These are phyloP conservation scores for Tridacna gigas DNA, from an alignment of 2,888 invertebrate genomes.

Conservation along the genomic window DNA sequence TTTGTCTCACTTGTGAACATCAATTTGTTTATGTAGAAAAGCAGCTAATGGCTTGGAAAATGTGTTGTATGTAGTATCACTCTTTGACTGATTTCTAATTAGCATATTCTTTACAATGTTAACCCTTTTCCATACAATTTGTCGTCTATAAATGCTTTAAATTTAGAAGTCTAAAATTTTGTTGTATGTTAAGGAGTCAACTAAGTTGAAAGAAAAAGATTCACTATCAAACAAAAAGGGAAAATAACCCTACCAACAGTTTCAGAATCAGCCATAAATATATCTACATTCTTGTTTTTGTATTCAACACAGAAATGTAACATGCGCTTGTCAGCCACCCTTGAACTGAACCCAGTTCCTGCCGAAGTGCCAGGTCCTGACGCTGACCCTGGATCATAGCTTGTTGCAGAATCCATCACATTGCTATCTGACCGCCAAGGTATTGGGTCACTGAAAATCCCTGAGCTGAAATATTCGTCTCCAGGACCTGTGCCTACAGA, in stretches of 20 bases:
- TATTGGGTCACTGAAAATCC: constrained; percentile 60
- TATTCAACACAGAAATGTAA: constrained; percentile 83
- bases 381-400: constrained; percentile 73
- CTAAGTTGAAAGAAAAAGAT: too few relatives aligned
- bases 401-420: constrained; percentile 62
- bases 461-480: constrained; percentile 59
- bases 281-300: constrained; percentile 77
- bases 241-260: constrained; percentile 75
- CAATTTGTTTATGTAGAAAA: neutral
- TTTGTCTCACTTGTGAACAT: neutral
- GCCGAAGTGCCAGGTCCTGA: constrained; percentile 71
- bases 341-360: constrained; percentile 59
- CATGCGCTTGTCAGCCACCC: constrained; percentile 67
- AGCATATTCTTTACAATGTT: too few relatives aligned
- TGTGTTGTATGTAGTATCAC: neutral
- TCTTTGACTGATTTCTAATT: too few relatives aligned
- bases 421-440: constrained; percentile 60
- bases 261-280: constrained; percentile 80
- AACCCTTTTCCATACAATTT: too few relatives aligned
- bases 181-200: too few relatives aligned
- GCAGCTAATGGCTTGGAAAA: neutral
- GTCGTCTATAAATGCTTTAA: too few relatives aligned
- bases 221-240: too few relatives aligned
- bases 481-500: constrained; percentile 36
- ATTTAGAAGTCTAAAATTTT: too few relatives aligned